Conservation (phyloP, 2,797 vertebrate species). For the Enteromius treurensis region DNA sequence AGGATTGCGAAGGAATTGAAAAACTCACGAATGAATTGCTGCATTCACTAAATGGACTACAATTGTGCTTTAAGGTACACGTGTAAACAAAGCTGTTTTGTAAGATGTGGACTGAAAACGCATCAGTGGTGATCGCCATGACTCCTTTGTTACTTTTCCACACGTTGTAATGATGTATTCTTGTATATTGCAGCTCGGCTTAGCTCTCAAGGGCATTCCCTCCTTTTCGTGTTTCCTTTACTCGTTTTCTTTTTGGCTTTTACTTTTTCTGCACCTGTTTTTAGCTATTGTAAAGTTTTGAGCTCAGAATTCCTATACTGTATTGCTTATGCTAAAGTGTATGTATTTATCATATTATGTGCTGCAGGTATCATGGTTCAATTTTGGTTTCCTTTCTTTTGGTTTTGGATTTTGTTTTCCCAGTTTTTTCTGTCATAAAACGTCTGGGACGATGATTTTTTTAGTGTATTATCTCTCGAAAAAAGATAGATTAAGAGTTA, state of each 20-base stretch:
- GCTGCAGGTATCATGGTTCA: constrained; percentile 82
- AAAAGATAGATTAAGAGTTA: constrained; percentile 79
- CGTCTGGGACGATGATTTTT: constrained; percentile 83
- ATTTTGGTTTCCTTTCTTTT: constrained; percentile 55
- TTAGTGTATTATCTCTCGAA: constrained; percentile 82
- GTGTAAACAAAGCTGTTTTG: constrained; percentile 81
- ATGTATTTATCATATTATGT: constrained; percentile 86
- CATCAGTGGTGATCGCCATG: constrained; percentile 71
- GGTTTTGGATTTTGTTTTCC: constrained; percentile 64
- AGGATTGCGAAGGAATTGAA: constrained; percentile 58
- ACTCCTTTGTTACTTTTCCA: constrained; percentile 75
- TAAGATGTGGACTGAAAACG: constrained; percentile 76
- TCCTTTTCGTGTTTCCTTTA: constrained; percentile 57
- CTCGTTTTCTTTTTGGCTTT: constrained; percentile 38
- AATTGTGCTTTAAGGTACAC: constrained; percentile 83
- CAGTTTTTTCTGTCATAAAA: constrained; percentile 75
- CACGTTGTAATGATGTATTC: constrained; percentile 80
- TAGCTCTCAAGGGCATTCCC: constrained; percentile 80
- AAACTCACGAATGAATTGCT: constrained; percentile 74
- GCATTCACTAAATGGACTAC: constrained; percentile 75
- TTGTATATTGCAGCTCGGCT: constrained; percentile 84
- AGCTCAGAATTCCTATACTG: constrained; percentile 81
- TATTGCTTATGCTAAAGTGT: constrained; percentile 83
- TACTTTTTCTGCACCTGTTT: constrained; percentile 72
- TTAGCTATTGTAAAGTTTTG: constrained; percentile 83